Evolutionary conservation across 1,140 invertebrate genomes (phyloP).

Genomic region (Trialeurodes vaporariorum): DNA sequence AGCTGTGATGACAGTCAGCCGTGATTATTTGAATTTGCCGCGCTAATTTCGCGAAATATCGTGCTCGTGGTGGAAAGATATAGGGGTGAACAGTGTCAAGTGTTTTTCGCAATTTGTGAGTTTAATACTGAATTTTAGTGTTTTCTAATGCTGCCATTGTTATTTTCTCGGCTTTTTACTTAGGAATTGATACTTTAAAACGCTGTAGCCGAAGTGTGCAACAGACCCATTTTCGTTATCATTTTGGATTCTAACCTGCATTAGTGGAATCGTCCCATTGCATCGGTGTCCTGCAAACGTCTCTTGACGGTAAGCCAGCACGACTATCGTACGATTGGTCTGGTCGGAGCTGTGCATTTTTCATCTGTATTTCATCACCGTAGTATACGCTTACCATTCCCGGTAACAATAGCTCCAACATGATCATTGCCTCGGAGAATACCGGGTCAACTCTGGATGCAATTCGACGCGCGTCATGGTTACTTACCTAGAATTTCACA

Average conservation of each 20-base stretch:
- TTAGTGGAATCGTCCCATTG: conserved; percentile 48
- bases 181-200: too few species aligned
- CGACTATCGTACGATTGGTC: conserved; percentile 37
- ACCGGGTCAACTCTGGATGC: conserved; percentile 42
- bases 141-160: too few species aligned
- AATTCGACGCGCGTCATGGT: conserved; percentile 47
- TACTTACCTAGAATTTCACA: conserved; percentile 47
- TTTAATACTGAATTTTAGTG: too few species aligned
- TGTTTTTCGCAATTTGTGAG: too few species aligned
- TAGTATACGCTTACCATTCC: conserved; percentile 63
- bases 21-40: too few species aligned
- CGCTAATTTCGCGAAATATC: too few species aligned
- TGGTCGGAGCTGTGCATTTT: conserved; percentile 43
- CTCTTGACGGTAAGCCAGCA: conserved; percentile 37
- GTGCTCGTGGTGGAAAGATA: too few species aligned
- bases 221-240: too few species aligned
- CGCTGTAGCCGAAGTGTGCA: too few species aligned
- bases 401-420: conserved; percentile 51
- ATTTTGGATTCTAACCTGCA: conserved; percentile 21
- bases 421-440: conserved; percentile 48
- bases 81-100: too few species aligned
- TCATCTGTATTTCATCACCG: conserved; percentile 68
- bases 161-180: too few species aligned
- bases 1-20: too few species aligned
- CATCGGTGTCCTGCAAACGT: conserved; percentile 58